These are phyloP conservation scores for Pseudorectes ferrugineus DNA, from an alignment of 2,113 vertebrate species.

Conservation along the genomic window DNA sequence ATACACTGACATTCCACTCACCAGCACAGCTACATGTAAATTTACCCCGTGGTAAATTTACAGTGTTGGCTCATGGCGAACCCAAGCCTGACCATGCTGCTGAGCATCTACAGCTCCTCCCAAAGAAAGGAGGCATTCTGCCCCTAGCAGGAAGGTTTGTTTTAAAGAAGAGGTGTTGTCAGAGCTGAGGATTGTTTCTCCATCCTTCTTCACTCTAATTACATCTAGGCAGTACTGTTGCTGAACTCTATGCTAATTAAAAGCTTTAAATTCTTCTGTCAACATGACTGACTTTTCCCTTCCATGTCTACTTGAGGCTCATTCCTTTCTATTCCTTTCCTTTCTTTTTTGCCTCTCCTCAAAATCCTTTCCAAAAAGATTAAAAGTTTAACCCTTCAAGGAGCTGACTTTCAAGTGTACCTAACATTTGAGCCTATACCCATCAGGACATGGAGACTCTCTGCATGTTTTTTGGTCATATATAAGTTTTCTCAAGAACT, in stretches of 20 bases:
- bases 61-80: not conserved
- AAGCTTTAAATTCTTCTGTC: not conserved
- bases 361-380: not conserved
- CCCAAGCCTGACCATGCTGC: not conserved
- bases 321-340: not conserved
- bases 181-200: not conserved
- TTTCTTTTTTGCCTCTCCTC: too few species aligned
- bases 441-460: not conserved
- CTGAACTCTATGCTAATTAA: not conserved
- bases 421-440: not conserved
- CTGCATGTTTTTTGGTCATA: not conserved
- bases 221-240: not conserved
- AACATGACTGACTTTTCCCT: not conserved
- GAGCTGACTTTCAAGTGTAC: not conserved
- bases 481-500: not conserved
- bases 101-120: not conserved
- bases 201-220: not conserved
- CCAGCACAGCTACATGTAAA: not conserved
- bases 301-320: not conserved
- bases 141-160: not conserved
- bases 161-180: not conserved
- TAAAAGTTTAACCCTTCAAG: not conserved
- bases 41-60: not conserved
- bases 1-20: not conserved
- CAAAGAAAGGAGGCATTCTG: not conserved